These are phyloP conservation scores for Andrena cerasifolii DNA, from an alignment of 1,140 invertebrate genomes.

Conservation along the genomic window DNA sequence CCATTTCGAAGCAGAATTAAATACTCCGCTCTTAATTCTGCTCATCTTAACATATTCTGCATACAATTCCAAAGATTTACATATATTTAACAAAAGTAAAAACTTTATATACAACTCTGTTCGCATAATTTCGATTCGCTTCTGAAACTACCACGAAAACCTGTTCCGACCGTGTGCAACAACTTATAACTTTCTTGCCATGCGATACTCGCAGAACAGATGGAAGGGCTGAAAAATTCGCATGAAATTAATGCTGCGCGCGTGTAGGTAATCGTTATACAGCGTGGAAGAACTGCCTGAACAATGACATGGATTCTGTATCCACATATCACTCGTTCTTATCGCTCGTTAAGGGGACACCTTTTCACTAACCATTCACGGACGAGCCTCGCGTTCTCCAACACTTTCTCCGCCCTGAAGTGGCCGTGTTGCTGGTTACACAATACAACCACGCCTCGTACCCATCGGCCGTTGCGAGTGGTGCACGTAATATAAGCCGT, in stretches of 20 bases:
- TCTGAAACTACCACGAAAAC: too few relatives aligned
- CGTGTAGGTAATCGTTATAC: not conserved
- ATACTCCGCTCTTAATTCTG: too few relatives aligned
- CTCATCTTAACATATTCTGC: too few relatives aligned
- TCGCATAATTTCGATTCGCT: too few relatives aligned
- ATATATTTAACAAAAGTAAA: too few relatives aligned
- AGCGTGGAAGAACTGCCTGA: not conserved
- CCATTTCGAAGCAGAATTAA: too few relatives aligned
- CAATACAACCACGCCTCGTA: constrained; percentile 67
- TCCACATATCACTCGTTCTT: not conserved
- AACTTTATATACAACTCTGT: too few relatives aligned
- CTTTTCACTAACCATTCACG: constrained; percentile 54
- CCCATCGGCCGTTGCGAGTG: constrained; percentile 54
- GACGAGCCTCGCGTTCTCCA: constrained; percentile 27
- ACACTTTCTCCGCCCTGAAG: constrained; percentile 63
- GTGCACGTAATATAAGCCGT: constrained; percentile 63
- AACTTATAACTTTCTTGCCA: too few relatives aligned
- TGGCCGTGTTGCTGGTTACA: constrained; percentile 59
- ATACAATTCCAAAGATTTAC: too few relatives aligned
- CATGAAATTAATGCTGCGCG: not conserved
- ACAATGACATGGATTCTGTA: not conserved
- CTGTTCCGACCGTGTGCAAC: too few relatives aligned
- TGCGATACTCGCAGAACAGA: too few relatives aligned
- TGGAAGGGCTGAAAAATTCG: not conserved
- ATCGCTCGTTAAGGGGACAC: constrained; percentile 31